Percentiles rank a stretch among this genome's conserved stretches.
Conservation (phyloP, 2,797 vertebrate genomes). For the Galagoides demidoff region DNA sequence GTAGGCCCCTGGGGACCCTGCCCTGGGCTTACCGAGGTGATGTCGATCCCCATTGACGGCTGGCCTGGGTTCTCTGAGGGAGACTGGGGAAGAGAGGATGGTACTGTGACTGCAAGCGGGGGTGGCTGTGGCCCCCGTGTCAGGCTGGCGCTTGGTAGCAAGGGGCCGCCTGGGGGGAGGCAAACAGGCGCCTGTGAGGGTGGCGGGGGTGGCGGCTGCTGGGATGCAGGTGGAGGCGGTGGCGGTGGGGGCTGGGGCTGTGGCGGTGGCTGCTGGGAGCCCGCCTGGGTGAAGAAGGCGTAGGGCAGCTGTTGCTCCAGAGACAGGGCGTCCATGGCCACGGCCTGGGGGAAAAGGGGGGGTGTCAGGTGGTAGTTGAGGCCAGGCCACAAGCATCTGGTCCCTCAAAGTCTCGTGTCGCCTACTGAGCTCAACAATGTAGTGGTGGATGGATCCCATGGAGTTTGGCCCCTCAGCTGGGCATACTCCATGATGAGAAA, state of each 20-base stretch:
- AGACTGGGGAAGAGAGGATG: slow-evolving; percentile 91
- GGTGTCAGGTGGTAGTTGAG: not conserved
- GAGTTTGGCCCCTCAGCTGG: not conserved
- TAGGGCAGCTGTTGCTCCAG: slow-evolving; percentile 97
- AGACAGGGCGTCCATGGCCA: slow-evolving; percentile 93
- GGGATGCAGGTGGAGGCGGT: slow-evolving; percentile 85
- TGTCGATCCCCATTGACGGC: slow-evolving; percentile 92
- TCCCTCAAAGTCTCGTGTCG: not conserved
- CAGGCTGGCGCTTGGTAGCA: slow-evolving; percentile 87
- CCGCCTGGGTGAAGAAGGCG: slow-evolving; percentile 94
- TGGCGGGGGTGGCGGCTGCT: slow-evolving; percentile 91
- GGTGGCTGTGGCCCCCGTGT: slow-evolving; percentile 93
- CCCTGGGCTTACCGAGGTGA: slow-evolving; percentile 92
- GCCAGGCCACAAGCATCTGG: not conserved
- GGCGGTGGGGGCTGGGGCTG: slow-evolving; percentile 90
- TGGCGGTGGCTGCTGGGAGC: slow-evolving; percentile 87
- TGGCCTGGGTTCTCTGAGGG: slow-evolving; percentile 92
- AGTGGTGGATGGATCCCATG: not conserved
- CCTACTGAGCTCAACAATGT: not conserved
- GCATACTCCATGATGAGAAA: not conserved
- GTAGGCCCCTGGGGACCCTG: not conserved
- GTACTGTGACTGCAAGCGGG: slow-evolving; percentile 90
- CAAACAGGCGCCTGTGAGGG: slow-evolving; percentile 89
- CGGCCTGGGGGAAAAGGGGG: slow-evolving; percentile 84
- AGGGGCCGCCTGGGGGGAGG: slow-evolving; percentile 84